Evolutionary conservation across 2,888 invertebrate species (phyloP), one percentile per base, ranked within the genome.

Genomic region (Ephialtes manifestator): DNA sequence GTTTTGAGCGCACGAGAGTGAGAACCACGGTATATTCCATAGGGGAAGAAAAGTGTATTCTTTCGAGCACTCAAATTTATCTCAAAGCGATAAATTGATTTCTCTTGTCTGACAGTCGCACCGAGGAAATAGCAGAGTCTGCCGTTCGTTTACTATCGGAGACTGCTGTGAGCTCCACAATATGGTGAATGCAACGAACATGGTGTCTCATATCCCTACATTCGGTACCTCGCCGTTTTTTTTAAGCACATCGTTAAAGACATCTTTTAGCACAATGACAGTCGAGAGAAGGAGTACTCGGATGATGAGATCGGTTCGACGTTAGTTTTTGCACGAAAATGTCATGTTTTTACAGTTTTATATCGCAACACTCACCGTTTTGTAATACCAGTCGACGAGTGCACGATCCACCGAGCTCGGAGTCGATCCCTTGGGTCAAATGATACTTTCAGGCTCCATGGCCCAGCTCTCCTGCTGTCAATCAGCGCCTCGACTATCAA

Each of bases 381-480:
- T 63, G 63, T 20, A 31, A 51, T 48, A 46, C 13, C 35, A 55
- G 58, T 70, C 60, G 43, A 48, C 76, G 75, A 51, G 67, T 20
- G 75, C 43, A 46, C 67, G 67, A 46, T 68, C 91, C 89, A 90
- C 91, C 90, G 90, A 92, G 91, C 91, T 18, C 89, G 92, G 92
- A 92, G 92, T 90, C 92, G 86, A 8, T 84, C 90, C 88, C 89
- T 86, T 90, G 92, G 93, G 93, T 93, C 93, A 93, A 93, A 93
- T 93, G 88, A 91, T 92, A 87, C 87, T 89, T 86, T 89, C 89
- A 74, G 88, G 89, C 88, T 88, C 92, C 93, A 93, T 93, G 88
- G 82, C 76, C 81, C 79, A 65, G 67, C 58, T 72, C 39, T 15
- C 24, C 39, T 51, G 35, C 39, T 51, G 63, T 76, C 67, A 20